A percentile compares a stretch with the other conserved stretches of the same genome.
Evolutionary conservation across 2,888 invertebrate species (phyloP).

Genomic region (Suillia variegata): DNA sequence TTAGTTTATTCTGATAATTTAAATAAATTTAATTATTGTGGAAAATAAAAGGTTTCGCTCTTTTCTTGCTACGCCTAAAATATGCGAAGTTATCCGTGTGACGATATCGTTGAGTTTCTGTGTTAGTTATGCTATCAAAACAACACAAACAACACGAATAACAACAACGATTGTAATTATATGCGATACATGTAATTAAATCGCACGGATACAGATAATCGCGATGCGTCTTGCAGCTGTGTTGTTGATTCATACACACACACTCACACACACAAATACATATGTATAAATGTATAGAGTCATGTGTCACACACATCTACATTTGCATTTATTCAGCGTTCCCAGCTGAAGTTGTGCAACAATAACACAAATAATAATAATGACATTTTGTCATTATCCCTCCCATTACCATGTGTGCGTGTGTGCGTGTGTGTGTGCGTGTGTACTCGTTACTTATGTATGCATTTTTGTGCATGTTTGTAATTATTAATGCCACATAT

Average conservation of each 20-base stretch:
- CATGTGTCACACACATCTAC: conserved; percentile 6
- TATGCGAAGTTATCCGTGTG: too few species aligned
- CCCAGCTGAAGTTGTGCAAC: conserved; percentile 13
- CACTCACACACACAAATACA: conserved; percentile 4
- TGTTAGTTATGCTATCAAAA: too few species aligned
- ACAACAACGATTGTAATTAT: conserved; percentile 6
- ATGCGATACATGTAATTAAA: conserved; percentile 10
- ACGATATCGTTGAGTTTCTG: too few species aligned
- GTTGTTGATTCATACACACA: not conserved
- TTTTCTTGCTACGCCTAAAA: too few species aligned
- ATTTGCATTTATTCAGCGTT: conserved; percentile 6
- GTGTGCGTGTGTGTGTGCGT: conserved; percentile 8
- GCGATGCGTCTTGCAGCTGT: too few species aligned
- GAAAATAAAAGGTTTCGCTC: not conserved
- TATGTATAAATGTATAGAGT: conserved; percentile 5
- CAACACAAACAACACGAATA: too few species aligned
- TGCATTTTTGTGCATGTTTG: conserved; percentile 4
- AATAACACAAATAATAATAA: conserved; percentile 26
- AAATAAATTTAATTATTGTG: too few species aligned
- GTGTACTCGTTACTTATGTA: conserved; percentile 3
- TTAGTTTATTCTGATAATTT: not conserved
- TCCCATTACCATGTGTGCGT: not conserved
- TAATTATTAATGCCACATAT: not conserved
- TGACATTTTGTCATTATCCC: conserved; percentile 39
- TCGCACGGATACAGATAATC: conserved; percentile 1